Percentiles rank a stretch among this genome's conserved stretches.
These are phyloP conservation scores for Andrena haemorrhoa DNA, from an alignment of 2,888 invertebrate genomes.

Conservation along the genomic window DNA sequence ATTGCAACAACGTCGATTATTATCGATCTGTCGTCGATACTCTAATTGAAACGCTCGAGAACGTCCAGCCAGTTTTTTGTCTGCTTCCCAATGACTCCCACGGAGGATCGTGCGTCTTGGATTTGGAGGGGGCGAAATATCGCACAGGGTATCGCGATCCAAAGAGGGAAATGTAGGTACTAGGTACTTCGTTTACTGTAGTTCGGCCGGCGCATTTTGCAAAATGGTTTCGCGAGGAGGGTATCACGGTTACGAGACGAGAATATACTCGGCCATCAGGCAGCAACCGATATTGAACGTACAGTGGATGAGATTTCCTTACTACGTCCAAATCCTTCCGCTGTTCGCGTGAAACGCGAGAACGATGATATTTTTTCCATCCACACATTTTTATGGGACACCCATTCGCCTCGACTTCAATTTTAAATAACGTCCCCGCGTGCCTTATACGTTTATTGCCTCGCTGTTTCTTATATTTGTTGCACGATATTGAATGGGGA, in stretches of 20 bases:
- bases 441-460: conserved; percentile 25
- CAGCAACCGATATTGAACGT: conserved; percentile 61
- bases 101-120: too few species aligned
- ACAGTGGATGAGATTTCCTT: conserved; percentile 68
- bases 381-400: conserved; percentile 51
- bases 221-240: conserved; percentile 52
- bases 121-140: too few species aligned
- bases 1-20: neutral
- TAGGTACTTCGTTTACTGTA: conserved; percentile 11
- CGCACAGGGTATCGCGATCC: conserved; percentile 14
- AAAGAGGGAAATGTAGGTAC: conserved; percentile 20
- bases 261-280: conserved; percentile 66
- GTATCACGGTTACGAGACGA: conserved; percentile 63
- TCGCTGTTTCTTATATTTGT: conserved; percentile 19
- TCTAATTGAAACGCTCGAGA: neutral
- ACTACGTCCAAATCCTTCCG: conserved; percentile 56
- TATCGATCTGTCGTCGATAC: neutral
- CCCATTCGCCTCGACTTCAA: conserved; percentile 39
- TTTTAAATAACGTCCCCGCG: conserved; percentile 41
- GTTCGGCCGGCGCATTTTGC: conserved; percentile 42
- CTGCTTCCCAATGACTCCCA: too few species aligned
- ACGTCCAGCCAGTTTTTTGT: too few species aligned
- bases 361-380: conserved; percentile 58
- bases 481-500: conserved; percentile 25
- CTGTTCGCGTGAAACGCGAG: conserved; percentile 53